phyloP scores from a whole-genome alignment of 2,113 vertebrate species.

The Montifringilla adamsi region DNA sequence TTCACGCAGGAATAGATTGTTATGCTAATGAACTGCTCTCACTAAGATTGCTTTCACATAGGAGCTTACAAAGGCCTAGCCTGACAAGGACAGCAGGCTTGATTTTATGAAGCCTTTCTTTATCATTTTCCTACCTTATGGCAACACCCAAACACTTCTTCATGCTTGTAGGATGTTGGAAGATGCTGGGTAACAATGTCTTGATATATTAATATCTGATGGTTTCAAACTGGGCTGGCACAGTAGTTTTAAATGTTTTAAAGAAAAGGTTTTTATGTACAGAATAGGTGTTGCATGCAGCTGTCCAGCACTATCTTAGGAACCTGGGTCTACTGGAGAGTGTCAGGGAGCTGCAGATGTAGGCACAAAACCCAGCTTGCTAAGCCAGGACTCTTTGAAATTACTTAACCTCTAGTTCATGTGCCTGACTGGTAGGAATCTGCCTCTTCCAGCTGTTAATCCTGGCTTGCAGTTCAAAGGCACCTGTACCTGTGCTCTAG shows the following conservation, averaged over 20 bases:
- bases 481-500: fast-evolving
- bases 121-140: background rate
- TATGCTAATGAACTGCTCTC: background rate
- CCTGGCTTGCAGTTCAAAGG: background rate
- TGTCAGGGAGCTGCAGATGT: background rate
- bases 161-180: background rate
- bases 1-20: background rate
- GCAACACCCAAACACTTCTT: background rate
- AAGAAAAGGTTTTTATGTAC: fast-evolving
- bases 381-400: background rate
- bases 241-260: background rate
- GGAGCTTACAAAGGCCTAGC: background rate
- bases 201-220: background rate
- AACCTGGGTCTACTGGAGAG: background rate
- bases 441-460: background rate
- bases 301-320: background rate
- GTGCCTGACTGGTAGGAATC: background rate
- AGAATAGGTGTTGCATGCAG: background rate
- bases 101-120: background rate
- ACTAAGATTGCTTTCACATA: background rate
- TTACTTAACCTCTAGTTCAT: background rate
- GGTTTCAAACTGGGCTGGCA: background rate
- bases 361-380: background rate
- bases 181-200: background rate
- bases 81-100: background rate